Percentiles rank a stretch among this genome's conserved stretches.
phyloP scores from a whole-genome alignment of 2,797 vertebrate genomes.

The Pyrocephalus nanus region DNA sequence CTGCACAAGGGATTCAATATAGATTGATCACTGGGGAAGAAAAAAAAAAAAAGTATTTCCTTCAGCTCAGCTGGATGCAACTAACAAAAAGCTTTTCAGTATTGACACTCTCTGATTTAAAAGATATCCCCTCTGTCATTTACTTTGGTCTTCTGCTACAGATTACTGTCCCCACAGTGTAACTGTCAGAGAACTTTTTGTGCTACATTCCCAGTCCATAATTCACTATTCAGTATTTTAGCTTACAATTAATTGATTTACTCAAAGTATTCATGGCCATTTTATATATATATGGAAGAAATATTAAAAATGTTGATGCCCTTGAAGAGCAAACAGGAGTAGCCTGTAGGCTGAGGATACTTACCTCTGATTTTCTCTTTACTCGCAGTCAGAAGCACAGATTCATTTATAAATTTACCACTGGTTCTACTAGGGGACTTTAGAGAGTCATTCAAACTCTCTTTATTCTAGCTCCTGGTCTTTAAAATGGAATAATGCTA shows the following conservation, averaged over 20 bases:
- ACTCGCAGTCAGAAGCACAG: background rate
- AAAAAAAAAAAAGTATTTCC: background rate
- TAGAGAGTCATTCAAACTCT: background rate
- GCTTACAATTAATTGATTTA: background rate
- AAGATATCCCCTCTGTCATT: background rate
- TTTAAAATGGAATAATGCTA: background rate
- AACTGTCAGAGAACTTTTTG: background rate
- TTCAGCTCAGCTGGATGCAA: slow-evolving; percentile 2
- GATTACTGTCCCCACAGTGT: background rate
- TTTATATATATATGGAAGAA: background rate
- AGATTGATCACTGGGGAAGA: background rate
- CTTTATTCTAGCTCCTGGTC: background rate
- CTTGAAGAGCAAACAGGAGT: background rate
- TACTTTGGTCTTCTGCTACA: background rate
- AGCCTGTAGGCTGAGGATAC: background rate
- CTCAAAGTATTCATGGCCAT: background rate
- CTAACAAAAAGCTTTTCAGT: background rate
- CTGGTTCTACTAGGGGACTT: background rate
- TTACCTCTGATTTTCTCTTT: background rate
- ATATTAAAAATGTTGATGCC: background rate
- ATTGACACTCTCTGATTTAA: background rate
- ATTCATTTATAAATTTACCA: background rate
- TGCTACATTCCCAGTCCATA: background rate
- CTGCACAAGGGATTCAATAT: slow-evolving; percentile 19
- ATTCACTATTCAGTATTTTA: background rate